These are phyloP conservation scores for Cotesia glomerata DNA, from an alignment of 1,140 invertebrate species.

Conservation along the genomic window DNA sequence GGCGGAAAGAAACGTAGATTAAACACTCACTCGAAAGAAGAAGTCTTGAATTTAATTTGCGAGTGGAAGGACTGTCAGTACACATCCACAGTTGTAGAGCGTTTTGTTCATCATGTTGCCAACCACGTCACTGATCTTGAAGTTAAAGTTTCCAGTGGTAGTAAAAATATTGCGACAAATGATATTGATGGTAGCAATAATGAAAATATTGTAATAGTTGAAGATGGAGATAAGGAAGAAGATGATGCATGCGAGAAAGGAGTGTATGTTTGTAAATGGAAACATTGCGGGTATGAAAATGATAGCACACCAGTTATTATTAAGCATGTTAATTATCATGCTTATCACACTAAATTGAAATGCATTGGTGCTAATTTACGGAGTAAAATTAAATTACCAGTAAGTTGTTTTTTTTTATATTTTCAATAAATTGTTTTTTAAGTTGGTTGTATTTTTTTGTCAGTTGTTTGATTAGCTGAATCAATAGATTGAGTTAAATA, in stretches of 20 bases:
- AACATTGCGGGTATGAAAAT: slow-evolving; percentile 67
- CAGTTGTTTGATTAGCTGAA: no score
- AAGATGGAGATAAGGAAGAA: no score
- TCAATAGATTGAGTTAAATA: no score
- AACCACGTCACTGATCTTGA: slow-evolving; percentile 51
- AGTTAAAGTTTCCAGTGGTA: slow-evolving; percentile 38
- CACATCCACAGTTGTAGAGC: slow-evolving; percentile 37
- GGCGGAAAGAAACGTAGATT: slow-evolving; percentile 50
- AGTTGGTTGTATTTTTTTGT: no score
- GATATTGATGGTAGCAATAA: no score
- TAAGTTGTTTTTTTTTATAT: slow-evolving; percentile 42
- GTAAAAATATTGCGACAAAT: no score
- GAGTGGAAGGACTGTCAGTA: slow-evolving; percentile 56
- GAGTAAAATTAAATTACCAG: slow-evolving; percentile 67
- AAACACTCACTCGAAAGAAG: slow-evolving; percentile 45
- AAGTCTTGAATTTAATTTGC: slow-evolving; percentile 50
- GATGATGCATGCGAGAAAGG: slow-evolving; percentile 38
- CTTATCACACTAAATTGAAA: slow-evolving; percentile 76
- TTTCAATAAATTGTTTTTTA: no score
- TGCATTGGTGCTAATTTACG: slow-evolving; percentile 72
- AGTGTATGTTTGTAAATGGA: slow-evolving; percentile 70
- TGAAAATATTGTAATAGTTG: no score
- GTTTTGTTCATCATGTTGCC: slow-evolving; percentile 54
- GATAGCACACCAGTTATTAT: slow-evolving; percentile 64
- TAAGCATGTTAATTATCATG: slow-evolving; percentile 79